Evolutionary conservation across 2,113 vertebrate species (phyloP).

Genomic region (Xiphorhynchus elegans): DNA sequence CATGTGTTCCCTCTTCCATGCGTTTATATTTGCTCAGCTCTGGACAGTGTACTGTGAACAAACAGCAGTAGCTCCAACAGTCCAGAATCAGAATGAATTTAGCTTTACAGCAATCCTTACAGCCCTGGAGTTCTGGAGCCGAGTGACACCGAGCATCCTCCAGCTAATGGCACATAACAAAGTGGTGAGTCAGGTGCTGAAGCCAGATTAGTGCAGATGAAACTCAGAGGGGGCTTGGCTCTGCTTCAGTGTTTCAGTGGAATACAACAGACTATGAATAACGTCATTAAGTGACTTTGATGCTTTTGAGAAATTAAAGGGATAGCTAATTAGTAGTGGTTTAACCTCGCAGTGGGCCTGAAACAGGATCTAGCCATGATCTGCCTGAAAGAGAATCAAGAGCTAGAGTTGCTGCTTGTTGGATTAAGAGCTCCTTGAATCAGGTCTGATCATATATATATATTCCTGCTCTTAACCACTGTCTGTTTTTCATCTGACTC

Average conservation of each 20-base stretch:
- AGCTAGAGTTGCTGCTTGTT: neutral
- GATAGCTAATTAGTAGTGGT: neutral
- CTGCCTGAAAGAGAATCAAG: neutral
- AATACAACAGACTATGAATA: neutral
- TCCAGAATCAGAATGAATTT: slow-evolving; percentile 94
- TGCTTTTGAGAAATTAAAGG: slow-evolving; percentile 7
- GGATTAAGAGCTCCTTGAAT: neutral
- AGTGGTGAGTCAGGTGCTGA: slow-evolving; percentile 83
- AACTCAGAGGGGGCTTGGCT: neutral
- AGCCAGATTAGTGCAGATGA: neutral
- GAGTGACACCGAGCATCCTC: slow-evolving; percentile 96
- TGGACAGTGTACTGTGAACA: slow-evolving; percentile 99
- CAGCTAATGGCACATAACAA: slow-evolving; percentile 99
- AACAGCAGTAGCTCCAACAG: slow-evolving; percentile 85
- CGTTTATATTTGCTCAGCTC: slow-evolving; percentile 98
- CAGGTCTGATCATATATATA: neutral
- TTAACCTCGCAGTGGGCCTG: neutral
- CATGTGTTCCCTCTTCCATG: slow-evolving; percentile 98
- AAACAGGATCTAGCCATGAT: neutral
- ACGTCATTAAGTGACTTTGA: neutral
- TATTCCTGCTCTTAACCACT: neutral
- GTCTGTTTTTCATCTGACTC: neutral
- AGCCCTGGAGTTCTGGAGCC: slow-evolving; percentile 97
- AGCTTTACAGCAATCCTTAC: slow-evolving; percentile 94
- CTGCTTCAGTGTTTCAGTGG: neutral